phyloP scores from a whole-genome alignment of 2,113 vertebrate genomes.

The Otolemur garnettii region DNA sequence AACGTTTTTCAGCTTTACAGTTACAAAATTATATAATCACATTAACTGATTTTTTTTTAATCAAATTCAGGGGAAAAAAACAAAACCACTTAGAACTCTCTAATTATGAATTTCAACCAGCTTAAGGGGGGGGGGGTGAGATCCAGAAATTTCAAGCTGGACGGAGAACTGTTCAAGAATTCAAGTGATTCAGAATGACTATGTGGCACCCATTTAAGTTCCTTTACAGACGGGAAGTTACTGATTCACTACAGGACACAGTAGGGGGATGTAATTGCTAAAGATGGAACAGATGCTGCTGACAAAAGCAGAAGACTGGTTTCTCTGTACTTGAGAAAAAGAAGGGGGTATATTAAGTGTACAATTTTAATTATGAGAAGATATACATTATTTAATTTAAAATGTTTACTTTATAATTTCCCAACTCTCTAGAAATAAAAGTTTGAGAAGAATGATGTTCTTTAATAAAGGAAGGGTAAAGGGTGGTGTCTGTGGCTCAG shows the following conservation, averaged over 20 bases:
- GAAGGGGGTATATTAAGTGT: neutral
- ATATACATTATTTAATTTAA: constrained; percentile 7
- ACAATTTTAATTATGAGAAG: neutral
- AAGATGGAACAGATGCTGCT: neutral
- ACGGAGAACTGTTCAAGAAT: neutral
- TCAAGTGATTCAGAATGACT: neutral
- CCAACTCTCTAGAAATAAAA: neutral
- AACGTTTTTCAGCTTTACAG: neutral
- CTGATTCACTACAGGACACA: neutral
- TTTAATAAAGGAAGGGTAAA: neutral
- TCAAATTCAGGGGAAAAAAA: neutral
- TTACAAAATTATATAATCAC: neutral
- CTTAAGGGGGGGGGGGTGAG: rapidly evolving
- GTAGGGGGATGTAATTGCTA: neutral
- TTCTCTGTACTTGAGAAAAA: neutral
- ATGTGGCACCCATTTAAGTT: neutral
- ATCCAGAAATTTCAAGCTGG: neutral
- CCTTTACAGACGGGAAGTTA: neutral
- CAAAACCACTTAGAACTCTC: neutral
- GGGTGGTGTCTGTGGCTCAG: too few relatives aligned
- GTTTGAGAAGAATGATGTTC: neutral
- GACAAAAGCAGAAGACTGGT: neutral
- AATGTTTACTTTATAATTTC: neutral
- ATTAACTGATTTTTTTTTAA: neutral
- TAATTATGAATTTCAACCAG: neutral